Percentiles rank a stretch among this genome's conserved stretches.
phyloP scores from a whole-genome alignment of 2,888 invertebrate genomes.

The Xanthorhoe spadicearia region DNA sequence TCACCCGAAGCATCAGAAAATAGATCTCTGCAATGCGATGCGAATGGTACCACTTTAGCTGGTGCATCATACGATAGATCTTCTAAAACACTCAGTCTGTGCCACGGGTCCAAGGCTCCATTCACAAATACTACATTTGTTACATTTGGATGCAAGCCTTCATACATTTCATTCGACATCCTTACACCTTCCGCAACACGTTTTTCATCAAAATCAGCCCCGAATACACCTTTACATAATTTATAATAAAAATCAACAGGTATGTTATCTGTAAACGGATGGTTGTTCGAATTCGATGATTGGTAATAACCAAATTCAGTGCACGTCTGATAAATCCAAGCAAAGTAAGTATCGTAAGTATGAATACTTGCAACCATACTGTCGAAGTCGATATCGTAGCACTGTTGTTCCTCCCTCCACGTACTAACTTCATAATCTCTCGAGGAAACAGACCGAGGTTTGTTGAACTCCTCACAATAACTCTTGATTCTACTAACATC shows the following conservation, averaged over 20 bases:
- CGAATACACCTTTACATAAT: slow-evolving; percentile 73
- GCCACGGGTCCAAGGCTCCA: slow-evolving; percentile 86
- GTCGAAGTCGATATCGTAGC: slow-evolving; percentile 65
- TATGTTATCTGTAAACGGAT: slow-evolving; percentile 84
- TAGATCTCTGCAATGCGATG: slow-evolving; percentile 71
- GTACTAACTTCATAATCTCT: slow-evolving; percentile 47
- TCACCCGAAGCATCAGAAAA: slow-evolving; percentile 59
- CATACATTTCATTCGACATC: slow-evolving; percentile 79
- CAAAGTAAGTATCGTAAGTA: slow-evolving; percentile 49
- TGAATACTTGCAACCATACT: slow-evolving; percentile 56
- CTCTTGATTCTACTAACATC: slow-evolving; percentile 53
- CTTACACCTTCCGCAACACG: slow-evolving; percentile 66
- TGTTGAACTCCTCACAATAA: slow-evolving; percentile 55
- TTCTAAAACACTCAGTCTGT: slow-evolving; percentile 77
- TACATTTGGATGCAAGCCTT: slow-evolving; percentile 75
- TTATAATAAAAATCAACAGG: slow-evolving; percentile 70
- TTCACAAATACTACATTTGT: slow-evolving; percentile 84
- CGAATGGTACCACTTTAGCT: slow-evolving; percentile 62
- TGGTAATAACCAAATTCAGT: slow-evolving; percentile 91
- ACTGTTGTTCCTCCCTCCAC: slow-evolving; percentile 54
- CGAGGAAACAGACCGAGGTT: slow-evolving; percentile 40
- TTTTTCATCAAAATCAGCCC: slow-evolving; percentile 64
- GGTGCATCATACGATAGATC: slow-evolving; percentile 72
- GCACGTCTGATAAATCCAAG: slow-evolving; percentile 91
- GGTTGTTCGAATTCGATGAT: slow-evolving; percentile 82